Evolutionary conservation across 2,113 vertebrate species (phyloP), one percentile per base, ranked within the genome.

Genomic region (Plecturocebus donacophilus): DNA sequence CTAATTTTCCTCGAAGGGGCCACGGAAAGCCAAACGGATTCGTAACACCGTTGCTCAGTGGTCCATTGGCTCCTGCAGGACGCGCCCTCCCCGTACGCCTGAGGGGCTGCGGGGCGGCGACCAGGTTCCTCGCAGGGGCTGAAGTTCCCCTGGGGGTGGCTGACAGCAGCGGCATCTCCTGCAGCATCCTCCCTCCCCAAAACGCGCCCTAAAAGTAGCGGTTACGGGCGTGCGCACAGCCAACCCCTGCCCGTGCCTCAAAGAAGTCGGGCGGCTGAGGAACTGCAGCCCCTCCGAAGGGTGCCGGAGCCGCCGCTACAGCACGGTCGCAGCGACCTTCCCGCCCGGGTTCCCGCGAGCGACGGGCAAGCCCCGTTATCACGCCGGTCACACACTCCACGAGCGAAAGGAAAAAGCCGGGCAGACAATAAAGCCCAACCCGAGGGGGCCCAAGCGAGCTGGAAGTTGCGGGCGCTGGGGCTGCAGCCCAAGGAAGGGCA

Each of bases 321-420:
- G 30, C 91, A 21, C 75, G 1, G 92, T 66, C 81, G 73, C 87
- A 9, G 95, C 97, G 96, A 96, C 97, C 96, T 96, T 94, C 81
- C 87, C 20, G 42, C 40, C 23, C 54, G 8, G n/a, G 68, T 52
- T 16, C 76, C 71, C 35, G 42, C 0, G 68, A 87, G 45, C 80
- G 9, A 81, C 42, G 42, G 23, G 71, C 42, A 40, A 77, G 68
- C 86, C 92, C 68, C 16, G 86, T 47, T 75, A 75, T 12, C 89
- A 84, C 30, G 80, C 56, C 19, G 27, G 35, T 66, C 93, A 27
- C 88, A 86, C 85, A 66, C 40, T 87, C 82, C 90, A 54, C 17
- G 16, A 64, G 30, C 6, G 47, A 47, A 17, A 30, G 35, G 75
- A 32, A 32, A 30, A 12, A 71, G 19, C 20, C 16, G 19, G 25